Conservation (phyloP, 2,888 invertebrate genomes). For the Dolichomitus sp. region DNA sequence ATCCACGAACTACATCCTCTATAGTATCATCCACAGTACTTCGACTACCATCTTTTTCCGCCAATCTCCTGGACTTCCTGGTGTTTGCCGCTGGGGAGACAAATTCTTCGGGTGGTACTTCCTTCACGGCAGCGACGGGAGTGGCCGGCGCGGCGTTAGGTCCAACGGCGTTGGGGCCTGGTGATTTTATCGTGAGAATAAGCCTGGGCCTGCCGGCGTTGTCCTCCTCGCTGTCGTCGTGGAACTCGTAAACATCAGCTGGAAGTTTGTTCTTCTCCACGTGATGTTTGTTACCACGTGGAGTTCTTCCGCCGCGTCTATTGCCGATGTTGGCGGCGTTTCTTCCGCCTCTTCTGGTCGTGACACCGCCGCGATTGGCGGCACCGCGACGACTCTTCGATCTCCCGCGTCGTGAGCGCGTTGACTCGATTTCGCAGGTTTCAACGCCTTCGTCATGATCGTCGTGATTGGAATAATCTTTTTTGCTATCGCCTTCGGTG, state of each 20-base stretch:
- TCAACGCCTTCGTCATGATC: slow-evolving; percentile 84
- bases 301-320: slow-evolving; percentile 85
- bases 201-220: slow-evolving; percentile 90
- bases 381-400: slow-evolving; percentile 81
- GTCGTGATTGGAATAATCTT: slow-evolving; percentile 77
- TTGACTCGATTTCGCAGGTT: slow-evolving; percentile 80
- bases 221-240: slow-evolving; percentile 95
- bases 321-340: slow-evolving; percentile 70
- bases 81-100: slow-evolving; percentile 90
- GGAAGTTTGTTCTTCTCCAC: slow-evolving; percentile 88
- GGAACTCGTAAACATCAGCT: slow-evolving; percentile 96
- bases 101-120: slow-evolving; percentile 88
- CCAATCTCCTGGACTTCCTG: slow-evolving; percentile 93
- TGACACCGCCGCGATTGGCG: slow-evolving; percentile 86
- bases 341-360: slow-evolving; percentile 88
- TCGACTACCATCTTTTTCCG: slow-evolving; percentile 92
- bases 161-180: slow-evolving; percentile 85
- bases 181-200: slow-evolving; percentile 94
- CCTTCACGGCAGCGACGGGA: slow-evolving; percentile 86
- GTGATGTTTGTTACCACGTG: slow-evolving; percentile 81
- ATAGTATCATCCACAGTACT: slow-evolving; percentile 95
- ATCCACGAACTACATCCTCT: slow-evolving; percentile 94
- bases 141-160: slow-evolving; percentile 84
- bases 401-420: slow-evolving; percentile 84
- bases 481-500: slow-evolving; percentile 74